Conservation (phyloP, 2,888 invertebrate genomes). For the Abrostola tripartita region DNA sequence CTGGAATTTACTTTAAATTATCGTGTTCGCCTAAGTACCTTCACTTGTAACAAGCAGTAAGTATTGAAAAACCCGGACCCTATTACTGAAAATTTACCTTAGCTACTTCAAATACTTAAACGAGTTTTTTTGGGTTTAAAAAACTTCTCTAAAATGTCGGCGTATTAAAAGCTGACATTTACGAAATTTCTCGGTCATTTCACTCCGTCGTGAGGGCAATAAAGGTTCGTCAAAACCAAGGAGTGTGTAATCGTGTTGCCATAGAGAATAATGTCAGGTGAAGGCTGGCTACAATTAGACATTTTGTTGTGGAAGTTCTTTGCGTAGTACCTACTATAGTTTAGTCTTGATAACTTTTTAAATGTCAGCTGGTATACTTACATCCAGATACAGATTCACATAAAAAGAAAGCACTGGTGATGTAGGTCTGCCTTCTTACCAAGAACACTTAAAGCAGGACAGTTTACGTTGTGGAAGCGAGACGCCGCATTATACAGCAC, state of each 20-base stretch:
- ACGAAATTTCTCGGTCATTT: conserved; percentile 30
- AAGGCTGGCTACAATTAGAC: neutral
- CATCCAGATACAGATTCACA: too few species aligned
- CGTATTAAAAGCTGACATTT: conserved; percentile 56
- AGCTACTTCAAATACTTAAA: conserved; percentile 14
- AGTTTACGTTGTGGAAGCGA: too few species aligned
- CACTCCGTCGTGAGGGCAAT: conserved; percentile 8
- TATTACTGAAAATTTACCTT: neutral
- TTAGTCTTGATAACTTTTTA: too few species aligned
- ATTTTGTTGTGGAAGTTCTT: neutral
- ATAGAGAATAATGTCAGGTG: neutral
- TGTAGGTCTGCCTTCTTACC: too few species aligned
- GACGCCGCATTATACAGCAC: too few species aligned
- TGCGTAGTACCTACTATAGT: too few species aligned
- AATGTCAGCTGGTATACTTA: too few species aligned
- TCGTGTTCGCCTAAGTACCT: too few species aligned
- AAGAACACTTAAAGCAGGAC: too few species aligned
- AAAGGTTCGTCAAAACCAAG: conserved; percentile 24
- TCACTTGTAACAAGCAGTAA: too few species aligned
- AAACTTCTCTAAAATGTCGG: conserved; percentile 22
- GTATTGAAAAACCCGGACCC: neutral
- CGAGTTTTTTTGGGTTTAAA: conserved; percentile 17
- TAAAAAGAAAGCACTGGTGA: too few species aligned
- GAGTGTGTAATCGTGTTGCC: conserved; percentile 39
- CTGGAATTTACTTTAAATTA: too few species aligned